Percentiles rank a stretch among this genome's conserved stretches.
Evolutionary conservation across 2,888 invertebrate species (phyloP).

Genomic region (Cephus nigrinus): DNA sequence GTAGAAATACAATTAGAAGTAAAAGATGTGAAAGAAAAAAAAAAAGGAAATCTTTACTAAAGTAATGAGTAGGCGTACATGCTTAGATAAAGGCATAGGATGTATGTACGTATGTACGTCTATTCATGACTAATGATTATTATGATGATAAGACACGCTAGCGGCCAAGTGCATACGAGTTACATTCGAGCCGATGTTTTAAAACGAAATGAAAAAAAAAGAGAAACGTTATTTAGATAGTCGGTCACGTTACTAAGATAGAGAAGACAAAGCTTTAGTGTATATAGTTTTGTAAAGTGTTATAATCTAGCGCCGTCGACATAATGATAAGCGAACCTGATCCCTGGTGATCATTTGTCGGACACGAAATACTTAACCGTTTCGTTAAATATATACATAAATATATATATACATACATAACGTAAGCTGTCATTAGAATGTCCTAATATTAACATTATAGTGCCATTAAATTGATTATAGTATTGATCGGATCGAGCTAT

Average conservation of each 20-base stretch:
- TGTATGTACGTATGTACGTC: not conserved
- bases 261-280: constrained; percentile 62
- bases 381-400: constrained; percentile 43
- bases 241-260: constrained; percentile 34
- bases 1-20: constrained; percentile 31
- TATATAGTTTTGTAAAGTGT: constrained; percentile 66
- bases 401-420: constrained; percentile 46
- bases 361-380: constrained; percentile 47
- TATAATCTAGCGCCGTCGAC: constrained; percentile 40
- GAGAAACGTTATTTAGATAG: constrained; percentile 27
- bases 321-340: not conserved
- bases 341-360: constrained; percentile 7
- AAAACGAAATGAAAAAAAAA: constrained; percentile 4
- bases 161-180: constrained; percentile 37
- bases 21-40: constrained; percentile 22
- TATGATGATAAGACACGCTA: constrained; percentile 29
- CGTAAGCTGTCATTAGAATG: constrained; percentile 63
- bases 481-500: constrained; percentile 26
- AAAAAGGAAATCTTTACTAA: constrained; percentile 41
- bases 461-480: constrained; percentile 54
- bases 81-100: not conserved
- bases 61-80: constrained; percentile 29
- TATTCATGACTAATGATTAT: constrained; percentile 16
- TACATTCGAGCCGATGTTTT: not conserved
- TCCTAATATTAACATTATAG: constrained; percentile 62